These are phyloP conservation scores for human DNA, from an alignment of 2,113 vertebrate species.

Conservation along the genomic window DNA sequence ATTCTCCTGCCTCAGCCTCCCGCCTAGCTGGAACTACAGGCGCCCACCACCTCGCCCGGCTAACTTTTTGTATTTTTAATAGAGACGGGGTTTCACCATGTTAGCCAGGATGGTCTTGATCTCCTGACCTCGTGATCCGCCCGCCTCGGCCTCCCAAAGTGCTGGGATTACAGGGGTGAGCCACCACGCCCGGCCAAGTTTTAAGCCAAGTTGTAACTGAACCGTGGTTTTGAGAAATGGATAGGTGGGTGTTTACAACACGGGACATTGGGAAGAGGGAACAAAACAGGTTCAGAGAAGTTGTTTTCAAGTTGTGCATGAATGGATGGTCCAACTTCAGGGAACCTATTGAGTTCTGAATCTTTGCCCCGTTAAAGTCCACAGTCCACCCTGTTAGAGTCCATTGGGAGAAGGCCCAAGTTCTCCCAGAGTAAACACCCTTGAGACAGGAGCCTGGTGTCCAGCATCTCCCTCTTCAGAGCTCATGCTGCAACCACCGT, in stretches of 20 bases:
- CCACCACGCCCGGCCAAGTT: background rate
- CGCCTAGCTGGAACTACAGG: too few species aligned
- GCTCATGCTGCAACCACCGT: background rate
- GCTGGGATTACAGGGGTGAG: too few species aligned
- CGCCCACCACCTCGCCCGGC: too few species aligned
- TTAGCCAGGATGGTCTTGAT: too few species aligned
- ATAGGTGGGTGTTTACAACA: background rate
- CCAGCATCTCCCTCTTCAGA: background rate
- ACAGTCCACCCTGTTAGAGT: background rate
- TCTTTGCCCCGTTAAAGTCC: background rate
- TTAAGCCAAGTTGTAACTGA: conserved; percentile 50
- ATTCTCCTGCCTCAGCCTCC: too few species aligned
- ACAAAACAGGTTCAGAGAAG: background rate
- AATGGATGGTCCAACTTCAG: background rate
- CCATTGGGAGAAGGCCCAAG: background rate
- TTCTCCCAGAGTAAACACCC: background rate
- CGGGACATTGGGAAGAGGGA: background rate
- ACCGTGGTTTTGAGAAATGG: conserved; percentile 17
- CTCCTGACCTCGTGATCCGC: too few species aligned
- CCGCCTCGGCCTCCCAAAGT: too few species aligned
- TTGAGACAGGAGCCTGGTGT: background rate
- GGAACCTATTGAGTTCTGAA: background rate
- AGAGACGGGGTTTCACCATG: too few species aligned
- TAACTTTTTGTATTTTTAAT: too few species aligned
- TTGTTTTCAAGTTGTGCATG: background rate